Evolutionary conservation across 2,888 invertebrate genomes (phyloP).

Genomic region (Leptura quadrifasciata): DNA sequence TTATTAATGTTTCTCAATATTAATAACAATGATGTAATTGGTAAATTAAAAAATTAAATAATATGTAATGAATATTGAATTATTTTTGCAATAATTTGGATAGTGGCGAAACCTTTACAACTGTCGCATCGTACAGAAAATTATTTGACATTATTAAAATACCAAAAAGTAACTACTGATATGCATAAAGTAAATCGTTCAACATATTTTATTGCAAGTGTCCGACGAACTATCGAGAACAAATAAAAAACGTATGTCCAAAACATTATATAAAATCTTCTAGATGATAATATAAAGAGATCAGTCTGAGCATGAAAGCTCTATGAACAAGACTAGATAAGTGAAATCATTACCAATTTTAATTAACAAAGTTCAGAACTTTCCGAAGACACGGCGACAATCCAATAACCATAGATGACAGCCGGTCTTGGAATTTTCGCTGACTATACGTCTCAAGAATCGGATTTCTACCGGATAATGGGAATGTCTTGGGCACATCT

Average conservation of each 20-base stretch:
- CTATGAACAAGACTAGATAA: conserved; percentile 20
- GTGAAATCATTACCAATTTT: conserved; percentile 46
- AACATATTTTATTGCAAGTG: too few species aligned
- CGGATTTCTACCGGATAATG: conserved; percentile 41
- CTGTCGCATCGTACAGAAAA: too few species aligned
- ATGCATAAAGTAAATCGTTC: too few species aligned
- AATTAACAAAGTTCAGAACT: conserved; percentile 48
- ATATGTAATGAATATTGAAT: too few species aligned
- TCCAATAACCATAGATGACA: conserved; percentile 47
- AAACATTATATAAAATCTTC: neutral
- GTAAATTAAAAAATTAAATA: too few species aligned
- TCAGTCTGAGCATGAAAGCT: conserved; percentile 9
- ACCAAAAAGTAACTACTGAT: too few species aligned
- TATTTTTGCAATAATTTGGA: too few species aligned
- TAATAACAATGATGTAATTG: too few species aligned
- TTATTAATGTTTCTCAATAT: too few species aligned
- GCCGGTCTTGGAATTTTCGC: conserved; percentile 48
- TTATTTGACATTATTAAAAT: too few species aligned
- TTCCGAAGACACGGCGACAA: conserved; percentile 37
- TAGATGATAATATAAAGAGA: neutral
- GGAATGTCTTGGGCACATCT: conserved; percentile 45
- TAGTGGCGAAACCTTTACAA: too few species aligned
- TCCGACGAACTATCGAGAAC: too few species aligned
- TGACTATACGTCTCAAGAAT: conserved; percentile 41
- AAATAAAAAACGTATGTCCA: neutral